Base-by-base conservation (phyloP, 2,797 vertebrate species). In the Otolemur crassicaudatus region DNA sequence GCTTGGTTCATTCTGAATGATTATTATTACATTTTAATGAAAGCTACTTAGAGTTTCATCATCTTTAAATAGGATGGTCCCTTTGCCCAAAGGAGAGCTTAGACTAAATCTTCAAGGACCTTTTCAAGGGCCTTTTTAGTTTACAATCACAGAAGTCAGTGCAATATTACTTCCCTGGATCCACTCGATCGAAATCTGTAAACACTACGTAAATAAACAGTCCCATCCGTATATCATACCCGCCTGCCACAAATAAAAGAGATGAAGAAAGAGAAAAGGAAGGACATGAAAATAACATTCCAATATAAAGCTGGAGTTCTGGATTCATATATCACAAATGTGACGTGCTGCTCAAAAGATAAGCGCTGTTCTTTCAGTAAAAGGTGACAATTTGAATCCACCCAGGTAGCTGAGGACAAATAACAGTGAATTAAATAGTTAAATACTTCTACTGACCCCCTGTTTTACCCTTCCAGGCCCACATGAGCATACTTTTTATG, bases 381-480 rank as follows among this genome's bases (percentile, higher is more conserved):
- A 82, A 94, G 6, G 2, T 94, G 84, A 2, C 91, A 85, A 97
- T 97, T 95, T 92, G 49, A 97, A 87, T 27, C 84, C 53, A 72
- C 12, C 37, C 92, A 80, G n/a, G 23, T 3, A 86, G 23, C 0
- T 90, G 49, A 29, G 73, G 29, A 49, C 84, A 93, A 81, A 49
- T 82, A 93, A 79, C 29, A 11, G 5, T 49, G 11, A 82, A 25
- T 87, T 76, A 49, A 67, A 91, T 2, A 1, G 56, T 92, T 4
- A 29, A 61, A n/a, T 72, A 4, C 0, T 0, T 89, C 87, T 43
- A 88, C 84, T 90, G 96, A 10, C 4, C n/a, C 3, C 7, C 63
- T 87, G 22, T 8, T 96, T 98, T 90, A 93, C 25, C 75, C 27
- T 94, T 96, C 37, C 95, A 37, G 22, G 2, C 7, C 27, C 1